Conservation (phyloP, 2,113 vertebrate genomes). For the Tachysurus vachellii region DNA sequence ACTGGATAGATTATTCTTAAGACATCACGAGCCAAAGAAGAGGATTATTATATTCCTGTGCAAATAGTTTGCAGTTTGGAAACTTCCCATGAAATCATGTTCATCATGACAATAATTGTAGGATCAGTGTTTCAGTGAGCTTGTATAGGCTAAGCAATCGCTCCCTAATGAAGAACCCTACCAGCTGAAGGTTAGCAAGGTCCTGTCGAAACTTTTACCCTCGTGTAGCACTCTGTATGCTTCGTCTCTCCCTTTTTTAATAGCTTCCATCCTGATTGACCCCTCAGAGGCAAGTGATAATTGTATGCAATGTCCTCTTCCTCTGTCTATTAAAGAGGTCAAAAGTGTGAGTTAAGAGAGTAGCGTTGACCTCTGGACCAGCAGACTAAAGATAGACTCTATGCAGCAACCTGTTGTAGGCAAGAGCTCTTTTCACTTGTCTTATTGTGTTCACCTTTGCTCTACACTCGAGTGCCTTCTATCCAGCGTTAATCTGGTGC, state of each 20-base stretch:
- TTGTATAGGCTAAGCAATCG: conserved; percentile 66
- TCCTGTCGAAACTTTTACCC: conserved; percentile 46
- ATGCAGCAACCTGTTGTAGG: conserved; percentile 22
- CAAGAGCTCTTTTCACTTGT: conserved; percentile 27
- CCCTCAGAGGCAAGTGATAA: conserved; percentile 36
- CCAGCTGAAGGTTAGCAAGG: conserved; percentile 66
- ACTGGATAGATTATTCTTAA: conserved; percentile 75
- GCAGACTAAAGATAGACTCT: conserved; percentile 36
- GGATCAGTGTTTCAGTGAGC: conserved; percentile 66
- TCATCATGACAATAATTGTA: conserved; percentile 70
- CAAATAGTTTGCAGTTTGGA: conserved; percentile 78
- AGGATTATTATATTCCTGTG: conserved; percentile 71
- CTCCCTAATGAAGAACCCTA: conserved; percentile 74
- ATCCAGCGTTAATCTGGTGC: conserved; percentile 26
- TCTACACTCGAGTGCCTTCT: neutral
- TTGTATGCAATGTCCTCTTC: conserved; percentile 48
- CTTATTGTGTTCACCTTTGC: conserved; percentile 27
- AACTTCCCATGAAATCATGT: conserved; percentile 75
- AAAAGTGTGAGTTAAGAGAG: conserved; percentile 43
- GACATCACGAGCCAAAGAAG: conserved; percentile 71
- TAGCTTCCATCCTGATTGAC: conserved; percentile 42
- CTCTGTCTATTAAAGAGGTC: conserved; percentile 42
- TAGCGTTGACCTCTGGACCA: conserved; percentile 53
- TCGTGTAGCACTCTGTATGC: neutral
- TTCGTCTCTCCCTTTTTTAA: conserved; percentile 25